These are phyloP conservation scores for Protosalanx chinensis DNA, from an alignment of 2,797 vertebrate species.

Conservation along the genomic window DNA sequence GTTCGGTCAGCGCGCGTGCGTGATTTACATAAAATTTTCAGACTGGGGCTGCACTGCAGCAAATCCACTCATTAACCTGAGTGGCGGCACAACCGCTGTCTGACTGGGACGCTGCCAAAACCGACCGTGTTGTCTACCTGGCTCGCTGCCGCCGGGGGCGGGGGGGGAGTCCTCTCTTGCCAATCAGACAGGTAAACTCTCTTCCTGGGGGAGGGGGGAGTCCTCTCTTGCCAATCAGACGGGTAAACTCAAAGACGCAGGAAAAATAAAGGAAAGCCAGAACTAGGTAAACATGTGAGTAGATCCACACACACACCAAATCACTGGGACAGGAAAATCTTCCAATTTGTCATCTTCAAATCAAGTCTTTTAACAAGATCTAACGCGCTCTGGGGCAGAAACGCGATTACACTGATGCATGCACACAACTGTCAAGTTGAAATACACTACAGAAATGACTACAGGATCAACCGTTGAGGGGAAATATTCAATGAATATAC, in stretches of 20 bases:
- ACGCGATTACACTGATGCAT: conserved; percentile 41
- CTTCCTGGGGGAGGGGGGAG: no score
- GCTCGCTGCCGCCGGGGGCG: no score
- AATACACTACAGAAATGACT: conserved; percentile 50
- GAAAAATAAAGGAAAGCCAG: conserved; percentile 18
- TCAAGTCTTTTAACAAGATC: background rate
- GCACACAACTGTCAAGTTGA: conserved; percentile 39
- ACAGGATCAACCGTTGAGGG: conserved; percentile 40
- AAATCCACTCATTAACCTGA: conserved; percentile 78
- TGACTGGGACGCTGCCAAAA: no score
- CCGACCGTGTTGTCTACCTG: no score
- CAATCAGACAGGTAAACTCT: conserved; percentile 49
- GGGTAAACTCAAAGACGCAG: conserved; percentile 41
- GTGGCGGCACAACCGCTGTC: conserved; percentile 56
- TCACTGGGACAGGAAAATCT: conserved; percentile 17
- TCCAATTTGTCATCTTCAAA: conserved; percentile 19
- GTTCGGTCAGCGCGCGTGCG: conserved; percentile 28
- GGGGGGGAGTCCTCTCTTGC: conserved; percentile 23
- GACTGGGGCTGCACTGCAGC: conserved; percentile 77
- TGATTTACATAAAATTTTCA: conserved; percentile 41
- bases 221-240: conserved; percentile 43
- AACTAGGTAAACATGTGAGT: background rate
- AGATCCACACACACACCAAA: background rate
- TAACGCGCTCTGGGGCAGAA: background rate
- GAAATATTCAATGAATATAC: conserved; percentile 48